Percentiles rank a stretch among this genome's conserved stretches.
phyloP scores from a whole-genome alignment of 2,113 vertebrate genomes.

The Toxostoma redivivum region DNA sequence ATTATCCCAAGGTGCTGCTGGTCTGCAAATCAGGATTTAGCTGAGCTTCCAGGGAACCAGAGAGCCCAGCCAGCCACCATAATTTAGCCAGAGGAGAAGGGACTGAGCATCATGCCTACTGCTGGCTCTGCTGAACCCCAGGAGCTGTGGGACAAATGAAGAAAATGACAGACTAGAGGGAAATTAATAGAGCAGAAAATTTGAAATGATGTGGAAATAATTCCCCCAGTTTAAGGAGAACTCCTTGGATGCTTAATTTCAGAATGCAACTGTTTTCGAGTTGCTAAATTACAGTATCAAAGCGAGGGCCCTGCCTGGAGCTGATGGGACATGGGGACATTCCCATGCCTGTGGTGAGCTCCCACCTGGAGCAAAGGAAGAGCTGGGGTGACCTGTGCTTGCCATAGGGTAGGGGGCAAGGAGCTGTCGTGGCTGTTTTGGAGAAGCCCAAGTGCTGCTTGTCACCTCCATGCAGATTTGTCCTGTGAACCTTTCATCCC shows the following conservation, averaged over 20 bases:
- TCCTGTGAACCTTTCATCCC: accelerated
- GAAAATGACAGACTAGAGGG: conserved; percentile 52
- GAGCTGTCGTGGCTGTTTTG: background rate
- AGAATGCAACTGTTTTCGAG: background rate
- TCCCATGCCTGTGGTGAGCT: background rate
- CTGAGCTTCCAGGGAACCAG: background rate
- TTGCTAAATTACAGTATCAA: conserved; percentile 59
- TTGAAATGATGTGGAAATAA: conserved; percentile 67
- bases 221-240: conserved; percentile 44
- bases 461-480: background rate
- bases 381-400: background rate
- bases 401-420: background rate
- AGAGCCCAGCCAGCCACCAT: background rate
- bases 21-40: background rate
- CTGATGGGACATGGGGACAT: background rate
- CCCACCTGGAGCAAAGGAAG: background rate
- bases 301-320: background rate
- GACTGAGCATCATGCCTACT: background rate
- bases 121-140: background rate
- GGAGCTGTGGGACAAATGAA: conserved; percentile 33
- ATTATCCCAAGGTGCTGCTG: background rate
- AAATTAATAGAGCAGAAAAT: conserved; percentile 75
- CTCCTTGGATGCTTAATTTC: conserved; percentile 39
- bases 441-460: background rate
- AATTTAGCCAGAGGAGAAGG: background rate